A percentile compares a stretch with the other conserved stretches of the same genome.
These are phyloP conservation scores for Calcarius lapponicus DNA, from an alignment of 2,797 vertebrate genomes.

Conservation along the genomic window DNA sequence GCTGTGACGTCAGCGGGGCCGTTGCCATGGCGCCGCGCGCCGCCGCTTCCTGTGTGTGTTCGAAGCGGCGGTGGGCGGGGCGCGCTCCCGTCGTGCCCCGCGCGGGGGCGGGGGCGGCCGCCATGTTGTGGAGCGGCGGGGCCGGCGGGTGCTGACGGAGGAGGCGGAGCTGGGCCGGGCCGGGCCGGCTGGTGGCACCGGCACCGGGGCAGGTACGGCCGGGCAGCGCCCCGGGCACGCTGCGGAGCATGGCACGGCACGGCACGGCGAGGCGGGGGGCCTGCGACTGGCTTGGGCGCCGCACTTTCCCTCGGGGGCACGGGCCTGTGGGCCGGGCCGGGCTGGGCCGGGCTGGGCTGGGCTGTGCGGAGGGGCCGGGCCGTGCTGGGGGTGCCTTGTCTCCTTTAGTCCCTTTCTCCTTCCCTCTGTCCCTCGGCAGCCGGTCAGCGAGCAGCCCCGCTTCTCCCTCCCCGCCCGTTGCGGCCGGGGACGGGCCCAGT, in stretches of 20 bases:
- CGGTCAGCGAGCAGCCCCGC: not conserved
- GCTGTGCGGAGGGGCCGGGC: not conserved
- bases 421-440: not conserved
- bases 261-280: not conserved
- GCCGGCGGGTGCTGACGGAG: not conserved
- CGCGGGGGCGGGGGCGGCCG: not conserved
- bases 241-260: not conserved
- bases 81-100: not conserved
- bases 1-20: not conserved
- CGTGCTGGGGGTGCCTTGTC: not conserved
- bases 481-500: not conserved
- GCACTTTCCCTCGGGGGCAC: not conserved
- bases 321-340: not conserved
- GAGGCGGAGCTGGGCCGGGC: not conserved
- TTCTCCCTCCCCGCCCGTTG: not conserved
- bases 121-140: not conserved
- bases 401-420: not conserved
- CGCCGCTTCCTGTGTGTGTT: not conserved
- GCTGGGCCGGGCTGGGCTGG: not conserved
- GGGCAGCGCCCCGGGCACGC: too few species aligned
- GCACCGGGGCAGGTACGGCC: not conserved
- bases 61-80: not conserved
- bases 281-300: too few species aligned
- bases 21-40: not conserved
- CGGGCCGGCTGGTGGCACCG: not conserved